A percentile compares a stretch with the other conserved stretches of the same genome.
Evolutionary conservation across 2,113 vertebrate species (phyloP).

Genomic region (Leptocoma aspasia): DNA sequence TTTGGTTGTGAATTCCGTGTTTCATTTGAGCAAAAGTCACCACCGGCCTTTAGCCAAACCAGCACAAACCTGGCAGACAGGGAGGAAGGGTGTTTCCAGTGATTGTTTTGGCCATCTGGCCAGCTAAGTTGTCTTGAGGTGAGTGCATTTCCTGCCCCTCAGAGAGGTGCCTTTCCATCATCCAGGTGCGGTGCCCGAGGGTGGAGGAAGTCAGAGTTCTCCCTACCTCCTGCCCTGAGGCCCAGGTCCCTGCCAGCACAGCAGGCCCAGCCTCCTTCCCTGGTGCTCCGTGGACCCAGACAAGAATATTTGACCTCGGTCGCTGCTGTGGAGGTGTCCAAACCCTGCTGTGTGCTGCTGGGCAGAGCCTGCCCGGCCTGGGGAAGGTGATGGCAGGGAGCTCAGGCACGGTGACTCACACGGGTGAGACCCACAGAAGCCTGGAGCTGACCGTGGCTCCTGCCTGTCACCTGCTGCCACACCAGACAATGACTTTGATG

Average conservation of each 20-base stretch:
- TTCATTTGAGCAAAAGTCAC: not conserved
- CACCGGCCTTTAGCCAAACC: not conserved
- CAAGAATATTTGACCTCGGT: not conserved
- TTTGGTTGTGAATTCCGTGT: not conserved
- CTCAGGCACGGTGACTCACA: not conserved
- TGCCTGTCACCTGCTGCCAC: not conserved
- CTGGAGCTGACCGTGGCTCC: not conserved
- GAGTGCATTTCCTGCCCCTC: not conserved
- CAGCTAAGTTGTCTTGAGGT: fast-evolving
- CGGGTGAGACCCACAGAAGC: no score
- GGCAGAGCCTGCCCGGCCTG: not conserved
- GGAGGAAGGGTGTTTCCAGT: not conserved
- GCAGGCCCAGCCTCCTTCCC: no score
- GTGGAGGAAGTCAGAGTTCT: not conserved
- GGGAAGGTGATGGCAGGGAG: not conserved
- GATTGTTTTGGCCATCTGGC: not conserved
- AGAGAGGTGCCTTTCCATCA: not conserved
- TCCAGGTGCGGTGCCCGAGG: fast-evolving
- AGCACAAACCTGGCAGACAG: not conserved
- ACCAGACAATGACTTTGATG: fast-evolving
- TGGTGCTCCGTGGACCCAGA: not conserved
- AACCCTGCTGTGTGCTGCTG: not conserved
- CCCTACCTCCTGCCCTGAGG: not conserved
- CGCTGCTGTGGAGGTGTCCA: not conserved
- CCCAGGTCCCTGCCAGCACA: no score